Base-by-base conservation (phyloP, 2,113 vertebrate species). In the Proteles cristata region DNA sequence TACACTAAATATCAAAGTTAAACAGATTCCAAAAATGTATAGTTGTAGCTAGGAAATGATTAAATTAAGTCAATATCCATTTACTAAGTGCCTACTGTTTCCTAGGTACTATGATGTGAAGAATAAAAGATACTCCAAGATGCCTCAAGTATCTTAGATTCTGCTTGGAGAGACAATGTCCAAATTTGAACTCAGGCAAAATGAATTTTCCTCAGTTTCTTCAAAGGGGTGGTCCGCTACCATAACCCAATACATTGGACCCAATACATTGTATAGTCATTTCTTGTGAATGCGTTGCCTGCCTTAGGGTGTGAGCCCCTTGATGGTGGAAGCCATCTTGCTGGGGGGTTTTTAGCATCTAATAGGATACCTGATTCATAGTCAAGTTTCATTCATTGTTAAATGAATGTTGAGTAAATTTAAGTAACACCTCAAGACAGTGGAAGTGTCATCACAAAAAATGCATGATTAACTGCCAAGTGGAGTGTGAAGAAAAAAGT, bases 11-110 rank as follows among this genome's bases (percentile, higher is more conserved):
- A 61, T 91, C 97, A 88, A 14, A 86, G 83, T 65, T n/a, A 94
- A 93, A 97, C 95, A 96, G 94, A 97, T 93, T 93, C 90, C 93
- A 98, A 97, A 96, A 97, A 98, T 98, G 84, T 98, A 96, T 97
- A 97, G 96, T 97, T 97, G 97, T 97, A 97, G 98, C 96, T 97
- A 97, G 96, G 97, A 98, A 98, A 96, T 89, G 68, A 86, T n/a
- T 35, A 68, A 90, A 43, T 80, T 48, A n/a, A 74, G 19, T 65
- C 43, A 85, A 2, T 77, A 17, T 79, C 63, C 19, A 21, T 81
- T 86, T 76, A 93, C 58, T 55, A 90, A 82, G 74, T n/a, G 48
- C 74, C 93, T 82, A 14, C 74, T 71, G 6, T 69, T 39, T 91
- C 91, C 50, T 45, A 45, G 53, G 77, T 88, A 45, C 82, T 86